phyloP scores from a whole-genome alignment of 2,797 vertebrate species.

The Eremophila alpestris region DNA sequence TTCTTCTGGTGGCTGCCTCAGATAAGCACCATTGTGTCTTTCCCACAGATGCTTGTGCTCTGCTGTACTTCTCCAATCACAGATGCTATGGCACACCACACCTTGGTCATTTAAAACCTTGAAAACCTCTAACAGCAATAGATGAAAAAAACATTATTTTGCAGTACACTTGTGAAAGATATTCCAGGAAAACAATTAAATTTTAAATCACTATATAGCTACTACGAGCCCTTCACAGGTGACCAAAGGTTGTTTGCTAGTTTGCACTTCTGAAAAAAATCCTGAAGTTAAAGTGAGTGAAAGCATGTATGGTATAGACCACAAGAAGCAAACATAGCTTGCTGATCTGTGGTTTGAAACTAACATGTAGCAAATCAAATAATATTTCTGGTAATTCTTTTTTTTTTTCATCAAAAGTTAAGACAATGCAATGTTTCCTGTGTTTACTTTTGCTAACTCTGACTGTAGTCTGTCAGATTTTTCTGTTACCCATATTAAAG shows the following conservation, averaged over 20 bases:
- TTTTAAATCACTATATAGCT: not conserved
- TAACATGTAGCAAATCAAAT: not conserved
- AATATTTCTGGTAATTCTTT: not conserved
- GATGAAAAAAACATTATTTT: not conserved
- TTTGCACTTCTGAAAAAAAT: not conserved
- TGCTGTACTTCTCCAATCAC: not conserved
- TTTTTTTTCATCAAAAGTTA: not conserved
- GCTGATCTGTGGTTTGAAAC: not conserved
- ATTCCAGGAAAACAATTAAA: not conserved
- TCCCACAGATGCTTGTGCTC: not conserved
- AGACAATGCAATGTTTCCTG: not conserved
- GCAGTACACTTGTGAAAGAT: not conserved
- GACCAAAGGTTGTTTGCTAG: not conserved
- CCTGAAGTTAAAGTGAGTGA: not conserved
- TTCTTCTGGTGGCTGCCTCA: not conserved
- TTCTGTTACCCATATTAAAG: not conserved
- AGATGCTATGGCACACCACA: not conserved
- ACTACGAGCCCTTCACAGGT: not conserved
- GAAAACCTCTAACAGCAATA: not conserved
- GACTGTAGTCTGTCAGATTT: not conserved
- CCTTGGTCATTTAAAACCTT: not conserved
- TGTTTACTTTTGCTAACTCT: not conserved
- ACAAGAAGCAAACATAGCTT: not conserved
- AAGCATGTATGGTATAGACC: not conserved
- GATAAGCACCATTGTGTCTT: not conserved